Percentiles rank a stretch among this genome's conserved stretches.
Conservation (phyloP, 23 tunicate species). For the Oikopleura vanhoeffeni region DNA sequence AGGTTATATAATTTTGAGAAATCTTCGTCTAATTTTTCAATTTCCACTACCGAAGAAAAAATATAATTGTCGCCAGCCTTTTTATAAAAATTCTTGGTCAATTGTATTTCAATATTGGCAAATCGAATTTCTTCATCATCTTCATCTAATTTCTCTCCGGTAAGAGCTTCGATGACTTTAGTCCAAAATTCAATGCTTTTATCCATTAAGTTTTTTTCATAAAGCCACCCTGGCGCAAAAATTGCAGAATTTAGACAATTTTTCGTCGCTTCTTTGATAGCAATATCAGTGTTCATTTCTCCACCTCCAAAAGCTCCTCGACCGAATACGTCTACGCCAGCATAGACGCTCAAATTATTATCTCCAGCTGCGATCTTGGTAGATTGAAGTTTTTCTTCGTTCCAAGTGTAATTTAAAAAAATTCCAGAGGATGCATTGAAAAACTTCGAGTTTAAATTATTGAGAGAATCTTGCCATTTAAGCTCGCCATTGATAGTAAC, state of each 20-base stretch:
- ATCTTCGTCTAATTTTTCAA: too few species aligned
- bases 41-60: too few species aligned
- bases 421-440: constrained; percentile 56
- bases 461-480: constrained; percentile 60
- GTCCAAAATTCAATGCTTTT: background rate
- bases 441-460: constrained; percentile 30
- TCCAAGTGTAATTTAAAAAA: constrained; percentile 65
- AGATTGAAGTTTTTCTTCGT: constrained; percentile 20
- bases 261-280: background rate
- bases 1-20: too few species aligned
- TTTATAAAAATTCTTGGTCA: too few species aligned
- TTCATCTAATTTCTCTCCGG: too few species aligned
- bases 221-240: background rate
- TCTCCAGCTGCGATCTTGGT: background rate
- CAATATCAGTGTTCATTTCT: background rate
- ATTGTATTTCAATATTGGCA: too few species aligned
- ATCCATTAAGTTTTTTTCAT: background rate
- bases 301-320: constrained; percentile 75
- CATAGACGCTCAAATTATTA: constrained; percentile 23
- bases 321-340: constrained; percentile 91
- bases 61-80: too few species aligned
- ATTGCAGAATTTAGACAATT: background rate
- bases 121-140: too few species aligned
- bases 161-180: too few species aligned
- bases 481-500: constrained; percentile 36